Evolutionary conservation across 2,113 vertebrate species (phyloP).

Genomic region (Stegostoma tigrinum): DNA sequence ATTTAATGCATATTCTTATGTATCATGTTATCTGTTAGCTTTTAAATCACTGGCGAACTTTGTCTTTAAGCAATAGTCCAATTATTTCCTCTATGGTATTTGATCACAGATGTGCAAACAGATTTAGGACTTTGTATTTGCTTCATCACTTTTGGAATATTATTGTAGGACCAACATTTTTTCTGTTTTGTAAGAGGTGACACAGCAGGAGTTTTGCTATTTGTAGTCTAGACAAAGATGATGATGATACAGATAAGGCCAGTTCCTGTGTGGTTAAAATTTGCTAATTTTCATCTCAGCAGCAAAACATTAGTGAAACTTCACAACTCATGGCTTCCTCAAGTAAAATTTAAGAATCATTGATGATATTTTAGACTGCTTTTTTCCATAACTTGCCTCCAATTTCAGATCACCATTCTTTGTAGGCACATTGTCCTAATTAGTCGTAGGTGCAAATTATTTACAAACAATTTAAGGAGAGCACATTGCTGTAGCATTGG

Average conservation of each 20-base stretch:
- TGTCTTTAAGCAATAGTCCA: not conserved
- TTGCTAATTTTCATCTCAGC: not conserved
- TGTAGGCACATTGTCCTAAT: not conserved
- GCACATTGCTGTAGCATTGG: not conserved
- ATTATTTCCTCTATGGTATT: not conserved
- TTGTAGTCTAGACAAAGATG: not conserved
- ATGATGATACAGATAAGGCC: not conserved
- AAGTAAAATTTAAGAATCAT: not conserved
- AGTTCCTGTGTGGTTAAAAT: slow-evolving; percentile 17
- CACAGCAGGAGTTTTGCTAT: not conserved
- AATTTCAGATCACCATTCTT: not conserved
- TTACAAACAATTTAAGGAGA: not conserved
- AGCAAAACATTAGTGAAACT: not conserved
- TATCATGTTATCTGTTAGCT: not conserved
- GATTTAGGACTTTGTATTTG: not conserved
- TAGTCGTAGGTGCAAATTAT: not conserved
- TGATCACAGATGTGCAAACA: not conserved
- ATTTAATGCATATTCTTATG: not conserved
- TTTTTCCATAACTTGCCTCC: not conserved
- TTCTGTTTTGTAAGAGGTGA: not conserved
- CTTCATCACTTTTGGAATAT: not conserved
- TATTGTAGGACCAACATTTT: not conserved
- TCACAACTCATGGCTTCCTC: not conserved
- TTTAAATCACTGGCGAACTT: not conserved
- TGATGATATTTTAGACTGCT: not conserved